These are phyloP conservation scores for Schizopygopsis pylzovi DNA, from an alignment of 2,797 vertebrate genomes.

Conservation along the genomic window DNA sequence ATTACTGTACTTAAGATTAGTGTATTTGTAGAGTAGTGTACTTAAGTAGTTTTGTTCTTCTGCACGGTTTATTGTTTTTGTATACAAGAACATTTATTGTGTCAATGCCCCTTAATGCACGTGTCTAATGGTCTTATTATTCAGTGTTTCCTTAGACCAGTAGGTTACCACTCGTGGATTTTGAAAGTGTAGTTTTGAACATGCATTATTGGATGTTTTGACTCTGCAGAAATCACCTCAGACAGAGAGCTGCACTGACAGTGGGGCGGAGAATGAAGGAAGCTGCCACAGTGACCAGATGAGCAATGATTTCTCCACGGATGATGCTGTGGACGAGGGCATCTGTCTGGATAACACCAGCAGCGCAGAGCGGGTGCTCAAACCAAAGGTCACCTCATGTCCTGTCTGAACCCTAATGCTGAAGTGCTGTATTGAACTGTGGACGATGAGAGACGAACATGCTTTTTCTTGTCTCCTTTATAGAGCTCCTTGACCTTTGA, in stretches of 20 bases:
- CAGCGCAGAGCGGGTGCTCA: constrained; percentile 88
- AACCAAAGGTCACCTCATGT: constrained; percentile 86
- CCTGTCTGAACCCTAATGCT: not conserved
- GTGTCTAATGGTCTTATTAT: not conserved
- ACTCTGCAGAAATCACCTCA: constrained; percentile 93
- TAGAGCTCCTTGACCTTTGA: constrained; percentile 93
- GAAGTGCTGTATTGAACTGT: not conserved
- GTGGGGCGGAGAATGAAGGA: constrained; percentile 98
- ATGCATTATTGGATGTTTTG: not conserved
- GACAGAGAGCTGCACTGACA: constrained; percentile 98
- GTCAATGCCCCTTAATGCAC: not conserved
- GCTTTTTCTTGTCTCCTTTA: constrained; percentile 13
- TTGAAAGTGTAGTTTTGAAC: not conserved
- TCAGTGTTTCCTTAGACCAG: not conserved
- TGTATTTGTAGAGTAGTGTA: too few species aligned
- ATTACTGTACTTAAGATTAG: not conserved
- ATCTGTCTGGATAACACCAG: constrained; percentile 94
- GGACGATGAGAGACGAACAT: not conserved
- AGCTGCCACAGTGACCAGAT: constrained; percentile 99
- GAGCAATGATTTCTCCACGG: constrained; percentile 98
- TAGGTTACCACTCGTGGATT: not conserved
- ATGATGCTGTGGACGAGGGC: constrained; percentile 96
- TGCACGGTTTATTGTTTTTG: not conserved
- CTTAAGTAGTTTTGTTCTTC: not conserved
- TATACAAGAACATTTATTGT: not conserved